These are phyloP conservation scores for Alviniconcha marisindica DNA, from an alignment of 1,140 invertebrate genomes.

Conservation along the genomic window DNA sequence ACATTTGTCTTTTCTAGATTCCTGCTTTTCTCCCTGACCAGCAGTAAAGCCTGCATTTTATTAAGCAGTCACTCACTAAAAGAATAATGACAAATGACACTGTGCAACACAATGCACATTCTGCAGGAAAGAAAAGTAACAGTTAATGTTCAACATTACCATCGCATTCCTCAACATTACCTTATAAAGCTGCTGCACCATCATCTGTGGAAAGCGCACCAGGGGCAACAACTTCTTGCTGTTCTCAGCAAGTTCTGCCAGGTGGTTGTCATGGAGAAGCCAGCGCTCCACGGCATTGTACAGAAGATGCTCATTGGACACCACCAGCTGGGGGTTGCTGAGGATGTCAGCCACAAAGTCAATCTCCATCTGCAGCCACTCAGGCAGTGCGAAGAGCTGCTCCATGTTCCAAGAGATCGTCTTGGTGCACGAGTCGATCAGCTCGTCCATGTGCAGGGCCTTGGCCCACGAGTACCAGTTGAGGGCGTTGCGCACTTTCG, in stretches of 20 bases:
- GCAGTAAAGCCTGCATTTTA: no score
- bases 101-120: no score
- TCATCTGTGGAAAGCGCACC: conserved; percentile 75
- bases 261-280: conserved; percentile 64
- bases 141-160: no score
- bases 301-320: conserved; percentile 67
- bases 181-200: conserved; percentile 68
- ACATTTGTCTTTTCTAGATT: no score
- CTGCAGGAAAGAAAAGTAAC: no score
- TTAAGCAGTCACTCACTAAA: no score
- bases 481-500: conserved; percentile 71
- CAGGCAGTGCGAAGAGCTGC: conserved; percentile 65
- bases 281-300: conserved; percentile 65
- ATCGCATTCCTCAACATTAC: no score
- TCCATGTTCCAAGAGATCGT: conserved; percentile 76
- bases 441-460: conserved; percentile 66
- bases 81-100: no score
- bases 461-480: conserved; percentile 75
- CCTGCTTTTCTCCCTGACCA: no score
- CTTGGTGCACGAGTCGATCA: conserved; percentile 70
- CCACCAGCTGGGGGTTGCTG: conserved; percentile 68
- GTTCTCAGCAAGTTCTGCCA: conserved; percentile 53
- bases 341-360: conserved; percentile 73
- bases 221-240: conserved; percentile 68
- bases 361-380: conserved; percentile 73